Conservation (phyloP, 2,113 vertebrate species). For the Malurus cyaneus region DNA sequence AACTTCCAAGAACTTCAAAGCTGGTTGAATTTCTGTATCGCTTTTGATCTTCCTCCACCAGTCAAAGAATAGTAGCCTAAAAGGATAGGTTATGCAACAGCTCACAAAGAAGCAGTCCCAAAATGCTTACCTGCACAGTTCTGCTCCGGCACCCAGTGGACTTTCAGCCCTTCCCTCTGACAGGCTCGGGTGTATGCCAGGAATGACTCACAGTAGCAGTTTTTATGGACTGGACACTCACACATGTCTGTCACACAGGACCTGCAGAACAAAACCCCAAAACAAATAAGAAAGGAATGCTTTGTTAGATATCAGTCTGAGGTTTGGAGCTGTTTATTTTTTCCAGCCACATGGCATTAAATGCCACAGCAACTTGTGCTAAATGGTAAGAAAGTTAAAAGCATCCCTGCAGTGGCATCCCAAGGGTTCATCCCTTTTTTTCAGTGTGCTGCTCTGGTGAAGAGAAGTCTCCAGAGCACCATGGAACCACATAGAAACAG, state of each 20-base stretch:
- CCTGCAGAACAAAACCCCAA: slow-evolving; percentile 68
- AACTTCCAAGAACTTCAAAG: background rate
- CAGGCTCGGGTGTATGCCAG: slow-evolving; percentile 93
- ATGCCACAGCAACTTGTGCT: background rate
- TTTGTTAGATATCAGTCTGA: fast-evolving
- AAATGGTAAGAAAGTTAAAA: background rate
- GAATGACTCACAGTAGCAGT: slow-evolving; percentile 97
- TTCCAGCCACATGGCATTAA: background rate
- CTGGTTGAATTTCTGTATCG: background rate
- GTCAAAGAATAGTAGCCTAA: background rate
- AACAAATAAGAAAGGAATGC: background rate
- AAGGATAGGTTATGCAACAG: background rate
- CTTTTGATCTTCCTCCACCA: background rate
- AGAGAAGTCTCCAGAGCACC: background rate
- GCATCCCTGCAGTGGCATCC: background rate
- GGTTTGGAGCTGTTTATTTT: background rate
- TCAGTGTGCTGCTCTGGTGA: background rate
- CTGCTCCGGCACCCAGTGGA: slow-evolving; percentile 86
- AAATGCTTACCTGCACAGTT: slow-evolving; percentile 85
- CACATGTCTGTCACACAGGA: slow-evolving; percentile 99
- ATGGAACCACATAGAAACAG: background rate
- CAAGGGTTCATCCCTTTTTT: background rate
- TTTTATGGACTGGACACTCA: slow-evolving; percentile 94
- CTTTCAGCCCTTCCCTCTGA: slow-evolving; percentile 85
- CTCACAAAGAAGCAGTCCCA: background rate